phyloP scores from a whole-genome alignment of 2,797 vertebrate species.

The Anisognathus igniventris region DNA sequence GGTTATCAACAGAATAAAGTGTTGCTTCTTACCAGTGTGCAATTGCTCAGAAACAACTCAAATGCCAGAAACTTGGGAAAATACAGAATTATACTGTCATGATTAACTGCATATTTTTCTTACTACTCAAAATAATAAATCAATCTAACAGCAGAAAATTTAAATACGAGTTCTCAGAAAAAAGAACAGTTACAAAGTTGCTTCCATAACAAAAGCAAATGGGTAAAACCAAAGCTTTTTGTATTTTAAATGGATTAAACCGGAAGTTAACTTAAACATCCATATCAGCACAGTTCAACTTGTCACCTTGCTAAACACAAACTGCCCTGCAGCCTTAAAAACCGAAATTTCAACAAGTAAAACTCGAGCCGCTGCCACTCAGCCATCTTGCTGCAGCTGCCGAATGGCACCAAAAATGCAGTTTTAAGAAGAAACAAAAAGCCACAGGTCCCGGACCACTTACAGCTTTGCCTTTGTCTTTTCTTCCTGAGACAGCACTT shows the following conservation, averaged over 20 bases:
- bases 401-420: not conserved
- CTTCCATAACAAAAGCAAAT: not conserved
- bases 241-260: not conserved
- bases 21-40: not conserved
- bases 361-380: not conserved
- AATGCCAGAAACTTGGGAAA: not conserved
- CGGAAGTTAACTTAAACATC: not conserved
- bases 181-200: not conserved
- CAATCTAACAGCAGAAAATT: not conserved
- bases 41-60: not conserved
- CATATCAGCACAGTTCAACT: not conserved
- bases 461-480: slow-evolving; percentile 56
- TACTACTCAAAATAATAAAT: not conserved
- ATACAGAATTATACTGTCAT: not conserved
- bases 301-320: not conserved
- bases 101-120: not conserved
- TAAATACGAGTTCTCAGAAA: not conserved
- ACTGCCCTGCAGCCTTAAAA: not conserved
- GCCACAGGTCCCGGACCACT: slow-evolving; percentile 39
- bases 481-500: not conserved
- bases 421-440: not conserved
- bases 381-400: slow-evolving; percentile 3
- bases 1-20: not conserved
- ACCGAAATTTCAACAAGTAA: not conserved
- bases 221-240: not conserved